Evolutionary conservation across 1,140 invertebrate species (phyloP).

Genomic region (fruit fly (Drosophila melanogaster)): Release_6_plus_ISO1_MT NT_037436.4:8155001-8155500

Average conservation of each 20-base stretch:
- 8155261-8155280: conserved; percentile 59
- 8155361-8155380: conserved; percentile 38
- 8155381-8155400: conserved; percentile 68
- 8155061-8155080: conserved; percentile 74
- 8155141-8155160: conserved; percentile 56
- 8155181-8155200: conserved; percentile 46
- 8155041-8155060: conserved; percentile 64
- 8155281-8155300: conserved; percentile 37
- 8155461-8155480: conserved; percentile 62
- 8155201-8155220: conserved; percentile 56
- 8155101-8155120: conserved; percentile 70
- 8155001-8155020: conserved; percentile 14
- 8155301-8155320: conserved; percentile 46
- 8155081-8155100: conserved; percentile 71
- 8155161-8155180: conserved; percentile 58
- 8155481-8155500: conserved; percentile 70
- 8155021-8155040: conserved; percentile 55
- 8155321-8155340: conserved; percentile 56
- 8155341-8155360: conserved; percentile 71
- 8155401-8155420: conserved; percentile 50
- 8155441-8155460: conserved; percentile 26
- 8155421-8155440: conserved; percentile 33
- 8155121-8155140: conserved; percentile 76
- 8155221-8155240: conserved; percentile 12
- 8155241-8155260: conserved; percentile 56